Base-by-base conservation (phyloP, 2,797 vertebrate genomes). In the Fringilla coelebs region DNA sequence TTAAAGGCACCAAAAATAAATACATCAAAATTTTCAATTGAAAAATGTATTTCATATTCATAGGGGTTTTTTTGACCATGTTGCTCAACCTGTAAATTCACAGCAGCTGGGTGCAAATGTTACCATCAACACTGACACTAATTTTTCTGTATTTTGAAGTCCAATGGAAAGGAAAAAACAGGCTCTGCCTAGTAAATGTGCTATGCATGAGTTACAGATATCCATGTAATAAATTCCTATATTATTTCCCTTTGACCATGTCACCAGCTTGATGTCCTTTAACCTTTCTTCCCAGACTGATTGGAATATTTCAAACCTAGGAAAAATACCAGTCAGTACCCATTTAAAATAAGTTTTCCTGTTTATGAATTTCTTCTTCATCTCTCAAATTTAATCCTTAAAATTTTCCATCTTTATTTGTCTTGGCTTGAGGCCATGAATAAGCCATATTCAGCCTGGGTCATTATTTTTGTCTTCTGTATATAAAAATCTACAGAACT, bases 401-500 rank as follows among this genome's bases (percentile, higher is more conserved):
- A 79, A 90, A 61, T 46, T 85, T 46, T 75, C 32, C 16, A 73
- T 73, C 60, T 94, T 18, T 71, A 32, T 76, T 78, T 88, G n/a
- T 70, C 77, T 93, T 91, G 66, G 52, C 83, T 90, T 70, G 58
- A 93, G 91, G 91, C 85, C 36, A 83, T 55, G 36, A 94, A 94
- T 68, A 95, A 93, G 31, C 45, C n/a, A 38, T 67, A 80, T 79
- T 86, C 76, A 62, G 32, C 25, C 74, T 52, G 19, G 32, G 36
- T 63, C 77, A 90, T 93, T 95, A 63, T 84, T 96, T 94, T 82
- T 86, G 45, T 67, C 38, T 90, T 85, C 55, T 49, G 6, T 71
- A 87, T 67, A 89, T 52, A 76, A 88, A 93, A 94, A 78, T 83
- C 13, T 65, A 62, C 55, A 72, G n/a, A 82, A 51, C 13, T 77